These are phyloP conservation scores for Hoplias malabaricus DNA, from an alignment of 2,113 vertebrate genomes.

Conservation along the genomic window DNA sequence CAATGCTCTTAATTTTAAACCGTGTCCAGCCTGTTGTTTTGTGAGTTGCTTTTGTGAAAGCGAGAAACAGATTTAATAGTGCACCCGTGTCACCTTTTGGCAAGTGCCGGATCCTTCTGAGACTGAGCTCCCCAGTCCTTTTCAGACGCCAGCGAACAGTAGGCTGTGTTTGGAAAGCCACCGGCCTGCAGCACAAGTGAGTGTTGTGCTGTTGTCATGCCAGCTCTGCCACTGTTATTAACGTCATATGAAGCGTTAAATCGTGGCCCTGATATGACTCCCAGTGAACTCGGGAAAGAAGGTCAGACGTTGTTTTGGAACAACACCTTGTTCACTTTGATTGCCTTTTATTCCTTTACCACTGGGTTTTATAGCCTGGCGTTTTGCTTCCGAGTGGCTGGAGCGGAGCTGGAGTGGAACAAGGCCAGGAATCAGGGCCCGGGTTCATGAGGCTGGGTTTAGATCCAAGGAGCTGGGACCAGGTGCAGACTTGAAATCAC, in stretches of 20 bases:
- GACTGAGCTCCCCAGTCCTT: not conserved
- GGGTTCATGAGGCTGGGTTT: no score
- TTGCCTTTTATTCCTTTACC: conserved; percentile 27
- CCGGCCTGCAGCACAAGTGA: not conserved
- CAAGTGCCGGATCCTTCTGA: not conserved
- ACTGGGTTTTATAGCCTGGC: conserved; percentile 4
- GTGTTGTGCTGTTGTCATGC: not conserved
- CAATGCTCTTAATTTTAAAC: no score
- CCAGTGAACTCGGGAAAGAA: conserved; percentile 3
- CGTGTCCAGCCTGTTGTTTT: conserved; percentile 57
- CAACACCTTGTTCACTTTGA: conserved; percentile 23
- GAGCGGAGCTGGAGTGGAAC: no score
- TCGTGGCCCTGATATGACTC: not conserved
- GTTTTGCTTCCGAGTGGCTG: conserved; percentile 9
- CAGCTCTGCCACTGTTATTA: not conserved
- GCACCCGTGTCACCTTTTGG: conserved; percentile 1
- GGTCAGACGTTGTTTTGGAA: conserved; percentile 26
- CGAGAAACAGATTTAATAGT: no score
- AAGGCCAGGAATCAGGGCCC: no score
- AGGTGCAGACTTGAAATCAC: conserved; percentile 7
- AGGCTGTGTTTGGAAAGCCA: not conserved
- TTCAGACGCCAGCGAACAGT: not conserved
- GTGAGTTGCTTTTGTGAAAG: conserved; percentile 57
- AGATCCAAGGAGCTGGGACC: conserved; percentile 3
- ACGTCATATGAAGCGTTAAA: conserved; percentile 3